Conservation (phyloP, 2,888 invertebrate genomes). For the Rhamphomyia laevipes region DNA sequence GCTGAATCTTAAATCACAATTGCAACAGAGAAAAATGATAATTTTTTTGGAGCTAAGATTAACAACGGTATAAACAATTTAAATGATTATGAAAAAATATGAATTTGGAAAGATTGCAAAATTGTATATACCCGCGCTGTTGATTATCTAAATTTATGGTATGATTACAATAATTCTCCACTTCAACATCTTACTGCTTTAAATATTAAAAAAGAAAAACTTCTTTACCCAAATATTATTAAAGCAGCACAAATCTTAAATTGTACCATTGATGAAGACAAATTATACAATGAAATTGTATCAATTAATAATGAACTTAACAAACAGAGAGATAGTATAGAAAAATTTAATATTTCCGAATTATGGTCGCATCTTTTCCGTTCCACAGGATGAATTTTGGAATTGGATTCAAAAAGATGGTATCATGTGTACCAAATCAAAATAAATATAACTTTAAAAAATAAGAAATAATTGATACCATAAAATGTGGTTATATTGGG, state of each 20-base stretch:
- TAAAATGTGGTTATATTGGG: not conserved
- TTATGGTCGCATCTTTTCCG: constrained; percentile 1
- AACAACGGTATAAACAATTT: not conserved
- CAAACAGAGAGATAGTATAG: not conserved
- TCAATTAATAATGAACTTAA: constrained; percentile 1
- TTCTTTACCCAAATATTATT: not conserved
- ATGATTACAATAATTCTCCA: not conserved
- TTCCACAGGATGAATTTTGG: constrained; percentile 1
- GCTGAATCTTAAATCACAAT: not conserved
- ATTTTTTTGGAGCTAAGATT: not conserved
- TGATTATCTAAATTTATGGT: not conserved
- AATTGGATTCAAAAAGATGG: not conserved
- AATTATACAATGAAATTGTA: not conserved
- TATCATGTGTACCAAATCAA: not conserved
- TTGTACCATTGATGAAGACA: constrained; percentile 1
- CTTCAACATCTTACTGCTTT: not conserved
- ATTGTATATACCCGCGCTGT: not conserved
- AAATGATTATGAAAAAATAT: not conserved
- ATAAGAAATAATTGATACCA: not conserved
- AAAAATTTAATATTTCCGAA: not conserved
- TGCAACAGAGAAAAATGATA: not conserved
- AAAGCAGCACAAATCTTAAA: constrained; percentile 1
- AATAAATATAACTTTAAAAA: not conserved
- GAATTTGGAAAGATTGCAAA: not conserved
- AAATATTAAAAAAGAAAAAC: not conserved